Conservation (phyloP, 2,113 vertebrate species). For the Cyanoramphus novaezelandiae region DNA sequence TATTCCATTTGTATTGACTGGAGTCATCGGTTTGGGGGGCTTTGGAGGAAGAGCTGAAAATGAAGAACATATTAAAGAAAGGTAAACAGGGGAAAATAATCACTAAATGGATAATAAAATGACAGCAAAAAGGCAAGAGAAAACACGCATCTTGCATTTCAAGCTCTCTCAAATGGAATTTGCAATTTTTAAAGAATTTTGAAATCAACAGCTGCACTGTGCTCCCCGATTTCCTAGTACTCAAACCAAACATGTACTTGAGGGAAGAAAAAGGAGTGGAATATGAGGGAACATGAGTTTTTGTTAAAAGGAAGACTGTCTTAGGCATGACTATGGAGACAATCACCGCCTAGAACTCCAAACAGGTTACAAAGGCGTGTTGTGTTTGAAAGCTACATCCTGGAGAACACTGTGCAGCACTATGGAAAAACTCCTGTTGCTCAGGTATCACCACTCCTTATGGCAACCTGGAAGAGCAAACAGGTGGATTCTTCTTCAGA, state of each 20-base stretch:
- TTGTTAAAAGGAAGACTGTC: slow-evolving; percentile 9
- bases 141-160: neutral
- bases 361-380: slow-evolving; percentile 8
- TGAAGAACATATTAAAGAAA: slow-evolving; percentile 18
- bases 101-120: neutral
- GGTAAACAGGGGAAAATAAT: neutral
- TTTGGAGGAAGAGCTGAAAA: slow-evolving; percentile 91
- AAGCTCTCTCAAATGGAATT: neutral
- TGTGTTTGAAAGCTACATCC: slow-evolving; percentile 13
- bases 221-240: neutral
- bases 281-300: neutral
- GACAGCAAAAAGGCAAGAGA: neutral
- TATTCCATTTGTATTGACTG: slow-evolving; percentile 81
- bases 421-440: neutral
- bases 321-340: neutral
- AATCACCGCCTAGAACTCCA: neutral
- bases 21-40: slow-evolving; percentile 85
- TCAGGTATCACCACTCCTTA: neutral
- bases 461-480: neutral
- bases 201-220: neutral
- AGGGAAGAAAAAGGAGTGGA: neutral
- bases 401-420: neutral
- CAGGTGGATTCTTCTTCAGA: neutral
- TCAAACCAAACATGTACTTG: neutral
- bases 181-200: neutral